Evolutionary conservation across 1,140 invertebrate genomes (phyloP), one percentile per base, ranked within the genome.

Genomic region (Manduca sexta): DNA sequence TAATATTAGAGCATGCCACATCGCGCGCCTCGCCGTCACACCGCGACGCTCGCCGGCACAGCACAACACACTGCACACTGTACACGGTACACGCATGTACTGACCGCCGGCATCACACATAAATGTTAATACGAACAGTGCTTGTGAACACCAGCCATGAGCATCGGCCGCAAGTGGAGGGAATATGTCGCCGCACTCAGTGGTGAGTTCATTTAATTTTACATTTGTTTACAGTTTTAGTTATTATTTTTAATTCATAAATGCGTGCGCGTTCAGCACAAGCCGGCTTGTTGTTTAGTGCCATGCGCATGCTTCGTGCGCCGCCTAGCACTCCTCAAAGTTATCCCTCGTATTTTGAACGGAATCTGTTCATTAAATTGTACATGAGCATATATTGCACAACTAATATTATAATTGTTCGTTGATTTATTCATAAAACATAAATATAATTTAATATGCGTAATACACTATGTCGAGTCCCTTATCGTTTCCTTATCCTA

Each of bases 131-230:
- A 64, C 57, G 53, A 64, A 74, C 56, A 64, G 52, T 60, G 55
- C 57, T 52, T 55, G 62, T 52, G 59, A 60, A 66, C 55, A 64
- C 41, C 60, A 69, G 62, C 64, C 68, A 83, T 81, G 75, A 69
- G 56, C 55, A 72, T 65, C 71, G 69, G 64, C 52, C 69, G 65
- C 63, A 81, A 80, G 50, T 81, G 77, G 74, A 81, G 77, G 47
- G 80, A 84, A 72, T 84, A 84, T 66, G 70, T 70, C 45, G 67
- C 75, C 38, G 80, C 80, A 55, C 71, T 84, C 62, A 84, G 80
- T 70, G 80, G 80, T 84, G 66, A 67, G 80, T 61, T 50, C n/a
- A n/a, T 67, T 56, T 46, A 54, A 29, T 47, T 47, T 54, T 42
- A 50, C 14, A 31, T 34, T 14, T 16, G 12, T 12, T 26, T 14